Evolutionary conservation across 2,888 invertebrate species (phyloP).

Genomic region (Megalurothrips usitatus): DNA sequence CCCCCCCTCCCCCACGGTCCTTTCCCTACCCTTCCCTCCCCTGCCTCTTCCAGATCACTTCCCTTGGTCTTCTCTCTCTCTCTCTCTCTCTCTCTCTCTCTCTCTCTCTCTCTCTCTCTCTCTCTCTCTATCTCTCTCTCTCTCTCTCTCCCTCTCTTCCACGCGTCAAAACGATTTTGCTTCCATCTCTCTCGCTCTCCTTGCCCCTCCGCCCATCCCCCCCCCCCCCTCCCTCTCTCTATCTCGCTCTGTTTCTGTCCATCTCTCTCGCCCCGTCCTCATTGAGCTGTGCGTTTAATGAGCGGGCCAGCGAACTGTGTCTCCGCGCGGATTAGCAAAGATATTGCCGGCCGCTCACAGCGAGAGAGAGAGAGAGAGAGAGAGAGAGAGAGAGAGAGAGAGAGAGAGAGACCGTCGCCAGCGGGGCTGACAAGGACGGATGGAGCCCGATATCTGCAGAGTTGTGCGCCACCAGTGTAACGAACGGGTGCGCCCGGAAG

Average conservation of each 20-base stretch:
- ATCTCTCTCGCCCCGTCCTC: neutral
- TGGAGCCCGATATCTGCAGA: too few relatives aligned
- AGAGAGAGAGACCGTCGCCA: neutral
- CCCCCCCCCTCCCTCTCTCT: neutral
- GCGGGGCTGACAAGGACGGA: neutral
- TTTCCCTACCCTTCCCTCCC: neutral
- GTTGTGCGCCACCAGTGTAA: neutral
- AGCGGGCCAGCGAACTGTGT: too few relatives aligned
- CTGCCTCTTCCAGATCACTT: neutral
- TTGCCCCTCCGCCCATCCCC: neutral
- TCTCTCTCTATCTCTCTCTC: neutral
- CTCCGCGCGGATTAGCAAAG: too few relatives aligned
- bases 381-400: too few relatives aligned
- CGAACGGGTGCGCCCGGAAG: neutral
- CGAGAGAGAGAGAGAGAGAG: neutral
- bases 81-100: conserved; percentile 1
- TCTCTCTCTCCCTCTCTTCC: neutral
- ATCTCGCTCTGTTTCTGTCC: neutral
- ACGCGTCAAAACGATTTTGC: neutral
- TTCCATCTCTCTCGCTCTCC: too few relatives aligned
- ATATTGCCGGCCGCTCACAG: neutral
- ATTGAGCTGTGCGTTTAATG: too few relatives aligned
- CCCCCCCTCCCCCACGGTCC: neutral
- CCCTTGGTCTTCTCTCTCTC: neutral
- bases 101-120: neutral